Evolutionary conservation across 1,140 invertebrate species (phyloP).

Genomic region (Phymastichus coffea): DNA sequence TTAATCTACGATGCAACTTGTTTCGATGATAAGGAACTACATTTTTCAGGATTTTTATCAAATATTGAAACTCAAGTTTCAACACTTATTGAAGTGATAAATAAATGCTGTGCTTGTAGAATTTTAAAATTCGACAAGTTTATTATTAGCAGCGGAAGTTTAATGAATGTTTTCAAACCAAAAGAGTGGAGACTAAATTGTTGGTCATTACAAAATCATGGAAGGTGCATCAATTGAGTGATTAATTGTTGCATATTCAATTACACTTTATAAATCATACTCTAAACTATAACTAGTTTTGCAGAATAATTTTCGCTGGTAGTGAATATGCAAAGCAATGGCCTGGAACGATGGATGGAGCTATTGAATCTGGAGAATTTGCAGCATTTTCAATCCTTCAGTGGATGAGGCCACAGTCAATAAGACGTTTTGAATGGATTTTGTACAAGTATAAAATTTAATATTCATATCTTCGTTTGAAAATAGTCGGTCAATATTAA

Average conservation of each 20-base stretch:
- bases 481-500: too few relatives aligned
- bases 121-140: not conserved
- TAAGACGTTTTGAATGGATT: conserved; percentile 10
- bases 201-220: conserved; percentile 11
- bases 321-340: conserved; percentile 40
- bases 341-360: conserved; percentile 39
- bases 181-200: conserved; percentile 19
- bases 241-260: not conserved
- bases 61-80: not conserved
- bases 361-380: conserved; percentile 14
- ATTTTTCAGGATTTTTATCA: conserved; percentile 34
- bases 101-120: conserved; percentile 22
- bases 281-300: not conserved
- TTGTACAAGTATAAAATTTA: conserved; percentile 13
- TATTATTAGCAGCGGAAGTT: conserved; percentile 11
- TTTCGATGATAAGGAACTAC: not conserved
- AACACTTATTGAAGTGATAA: conserved; percentile 20
- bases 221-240: conserved; percentile 27
- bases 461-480: too few relatives aligned
- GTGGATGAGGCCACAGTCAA: conserved; percentile 17
- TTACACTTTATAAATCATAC: conserved; percentile 1
- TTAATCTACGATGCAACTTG: conserved; percentile 32
- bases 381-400: conserved; percentile 1
- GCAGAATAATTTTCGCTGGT: conserved; percentile 38
- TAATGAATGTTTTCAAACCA: conserved; percentile 36